These are phyloP conservation scores for Helogale parvula DNA, from an alignment of 2,113 vertebrate species.

Conservation along the genomic window DNA sequence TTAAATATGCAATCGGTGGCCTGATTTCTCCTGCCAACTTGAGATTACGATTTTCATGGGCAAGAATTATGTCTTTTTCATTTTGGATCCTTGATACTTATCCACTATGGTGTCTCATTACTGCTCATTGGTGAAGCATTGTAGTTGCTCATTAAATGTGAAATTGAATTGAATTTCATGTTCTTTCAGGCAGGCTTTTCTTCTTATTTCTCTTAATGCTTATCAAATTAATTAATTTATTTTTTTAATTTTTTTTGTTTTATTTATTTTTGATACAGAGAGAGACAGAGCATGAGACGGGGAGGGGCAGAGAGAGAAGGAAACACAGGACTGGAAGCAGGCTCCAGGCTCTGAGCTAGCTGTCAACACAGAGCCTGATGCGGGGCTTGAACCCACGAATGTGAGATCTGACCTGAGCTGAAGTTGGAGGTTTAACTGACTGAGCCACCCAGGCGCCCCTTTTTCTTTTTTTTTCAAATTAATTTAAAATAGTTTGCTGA, in stretches of 20 bases:
- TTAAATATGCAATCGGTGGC: not conserved
- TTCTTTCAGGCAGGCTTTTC: not conserved
- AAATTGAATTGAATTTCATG: constrained; percentile 24
- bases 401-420: too few relatives aligned
- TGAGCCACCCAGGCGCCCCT: too few relatives aligned
- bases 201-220: constrained; percentile 40
- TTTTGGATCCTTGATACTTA: not conserved
- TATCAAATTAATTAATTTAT: constrained; percentile 51
- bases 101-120: not conserved
- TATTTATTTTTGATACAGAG: too few relatives aligned
- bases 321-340: too few relatives aligned
- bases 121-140: not conserved
- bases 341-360: too few relatives aligned
- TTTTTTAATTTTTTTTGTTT: too few relatives aligned
- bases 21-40: not conserved
- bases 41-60: not conserved
- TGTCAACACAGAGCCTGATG: too few relatives aligned
- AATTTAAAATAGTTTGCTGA: constrained; percentile 55
- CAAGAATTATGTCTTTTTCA: not conserved
- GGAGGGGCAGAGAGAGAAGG: too few relatives aligned
- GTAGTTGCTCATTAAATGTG: not conserved
- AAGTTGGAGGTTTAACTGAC: too few relatives aligned
- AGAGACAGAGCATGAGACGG: too few relatives aligned
- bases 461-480: too few relatives aligned
- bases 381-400: too few relatives aligned